Evolutionary conservation across 2,113 vertebrate genomes (phyloP).

Genomic region (Tretioscincus oriximinensis): DNA sequence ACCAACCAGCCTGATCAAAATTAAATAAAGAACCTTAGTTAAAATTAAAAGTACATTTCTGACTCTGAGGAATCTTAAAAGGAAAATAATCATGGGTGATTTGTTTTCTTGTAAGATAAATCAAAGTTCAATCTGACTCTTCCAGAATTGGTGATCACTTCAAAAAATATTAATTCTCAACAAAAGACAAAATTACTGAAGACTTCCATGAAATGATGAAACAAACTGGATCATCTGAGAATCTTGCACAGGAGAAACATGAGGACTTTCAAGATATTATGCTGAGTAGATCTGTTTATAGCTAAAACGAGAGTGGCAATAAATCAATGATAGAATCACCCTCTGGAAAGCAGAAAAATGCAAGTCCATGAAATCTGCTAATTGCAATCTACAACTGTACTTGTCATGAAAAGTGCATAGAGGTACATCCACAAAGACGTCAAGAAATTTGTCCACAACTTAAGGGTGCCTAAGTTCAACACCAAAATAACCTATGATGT

Average conservation of each 20-base stretch:
- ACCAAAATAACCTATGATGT: too few relatives aligned
- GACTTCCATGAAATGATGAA: not conserved
- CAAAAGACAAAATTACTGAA: not conserved
- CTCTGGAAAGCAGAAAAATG: too few relatives aligned
- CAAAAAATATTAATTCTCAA: not conserved
- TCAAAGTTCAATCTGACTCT: not conserved
- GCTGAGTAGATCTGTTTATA: too few relatives aligned
- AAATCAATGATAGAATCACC: too few relatives aligned
- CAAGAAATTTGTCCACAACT: too few relatives aligned
- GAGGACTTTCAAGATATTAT: too few relatives aligned
- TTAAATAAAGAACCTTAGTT: not conserved
- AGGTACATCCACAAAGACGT: too few relatives aligned
- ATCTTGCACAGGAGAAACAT: not conserved
- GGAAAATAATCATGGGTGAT: not conserved
- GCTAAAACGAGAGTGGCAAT: too few relatives aligned
- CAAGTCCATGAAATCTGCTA: too few relatives aligned
- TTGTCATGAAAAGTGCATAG: too few relatives aligned
- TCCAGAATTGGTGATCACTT: not conserved
- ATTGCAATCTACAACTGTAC: too few relatives aligned
- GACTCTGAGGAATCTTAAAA: not conserved
- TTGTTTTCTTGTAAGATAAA: not conserved
- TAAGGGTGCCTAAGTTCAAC: too few relatives aligned
- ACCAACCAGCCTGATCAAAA: not conserved
- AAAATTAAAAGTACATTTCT: not conserved
- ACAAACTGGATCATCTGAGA: not conserved